These are phyloP conservation scores for Podarcis raffonei DNA, from an alignment of 2,113 vertebrate genomes.

Conservation along the genomic window DNA sequence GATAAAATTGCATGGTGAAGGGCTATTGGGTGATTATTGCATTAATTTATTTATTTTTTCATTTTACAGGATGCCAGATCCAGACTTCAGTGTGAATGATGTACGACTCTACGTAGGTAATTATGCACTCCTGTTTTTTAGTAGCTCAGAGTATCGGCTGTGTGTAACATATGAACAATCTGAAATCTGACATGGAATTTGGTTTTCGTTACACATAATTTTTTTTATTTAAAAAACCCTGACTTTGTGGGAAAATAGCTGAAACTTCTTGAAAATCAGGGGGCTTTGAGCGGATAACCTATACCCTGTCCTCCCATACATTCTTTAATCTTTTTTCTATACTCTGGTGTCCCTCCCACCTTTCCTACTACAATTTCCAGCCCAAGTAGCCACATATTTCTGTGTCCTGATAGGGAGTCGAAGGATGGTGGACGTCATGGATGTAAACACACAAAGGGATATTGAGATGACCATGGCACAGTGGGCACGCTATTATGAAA, in stretches of 20 bases:
- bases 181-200: not conserved
- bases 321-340: too few species aligned
- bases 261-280: not conserved
- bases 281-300: not conserved
- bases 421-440: constrained; percentile 97
- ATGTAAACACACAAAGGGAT: constrained; percentile 96
- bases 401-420: constrained; percentile 84
- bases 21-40: not conserved
- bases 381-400: not conserved
- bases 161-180: not conserved
- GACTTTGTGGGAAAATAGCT: not conserved
- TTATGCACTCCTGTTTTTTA: constrained; percentile 52
- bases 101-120: constrained; percentile 97
- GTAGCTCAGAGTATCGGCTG: not conserved
- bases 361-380: not conserved
- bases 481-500: constrained; percentile 97
- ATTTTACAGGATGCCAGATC: constrained; percentile 91
- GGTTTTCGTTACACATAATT: not conserved
- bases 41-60: constrained; percentile 47
- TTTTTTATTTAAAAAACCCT: not conserved
- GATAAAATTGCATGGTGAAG: not conserved
- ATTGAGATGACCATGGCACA: constrained; percentile 99
- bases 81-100: constrained; percentile 95
- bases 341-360: not conserved
- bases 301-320: too few species aligned